Conservation (phyloP, 2,888 invertebrate species). For the Griposia aprilina region DNA sequence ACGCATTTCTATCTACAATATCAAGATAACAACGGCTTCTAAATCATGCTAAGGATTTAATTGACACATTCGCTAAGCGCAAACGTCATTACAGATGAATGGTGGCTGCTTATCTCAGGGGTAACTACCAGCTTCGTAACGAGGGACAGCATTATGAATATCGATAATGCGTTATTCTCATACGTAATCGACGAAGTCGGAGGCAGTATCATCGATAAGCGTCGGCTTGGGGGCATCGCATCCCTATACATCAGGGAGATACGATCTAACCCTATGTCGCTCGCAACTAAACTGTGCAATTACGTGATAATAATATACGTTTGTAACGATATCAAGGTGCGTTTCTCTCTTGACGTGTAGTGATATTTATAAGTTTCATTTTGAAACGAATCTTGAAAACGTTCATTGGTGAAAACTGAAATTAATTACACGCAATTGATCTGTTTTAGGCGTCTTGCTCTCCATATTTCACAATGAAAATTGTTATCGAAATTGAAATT, state of each 20-base stretch:
- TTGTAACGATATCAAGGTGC: constrained; percentile 39
- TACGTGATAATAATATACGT: constrained; percentile 69
- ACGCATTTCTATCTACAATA: constrained; percentile 54
- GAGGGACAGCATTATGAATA: constrained; percentile 79
- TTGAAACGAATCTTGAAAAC: not conserved
- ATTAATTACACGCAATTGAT: not conserved
- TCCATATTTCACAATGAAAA: not conserved
- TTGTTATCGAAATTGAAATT: not conserved
- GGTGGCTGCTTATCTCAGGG: constrained; percentile 50
- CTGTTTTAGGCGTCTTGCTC: not conserved
- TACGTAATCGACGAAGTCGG: constrained; percentile 72
- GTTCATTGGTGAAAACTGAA: not conserved
- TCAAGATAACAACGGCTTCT: constrained; percentile 47
- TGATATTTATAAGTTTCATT: constrained; percentile 18
- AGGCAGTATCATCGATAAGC: constrained; percentile 79
- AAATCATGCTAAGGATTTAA: constrained; percentile 58
- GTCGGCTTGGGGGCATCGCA: constrained; percentile 75
- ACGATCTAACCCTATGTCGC: constrained; percentile 79
- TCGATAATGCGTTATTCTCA: constrained; percentile 75
- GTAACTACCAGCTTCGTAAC: constrained; percentile 68
- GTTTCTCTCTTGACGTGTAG: constrained; percentile 7
- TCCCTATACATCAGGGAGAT: constrained; percentile 84
- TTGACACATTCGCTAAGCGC: constrained; percentile 62
- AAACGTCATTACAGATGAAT: constrained; percentile 61
- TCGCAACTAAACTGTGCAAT: constrained; percentile 83